Percentiles rank a stretch among this genome's conserved stretches.
phyloP scores from a whole-genome alignment of 1,140 invertebrate genomes.

The Papilio xuthus region DNA sequence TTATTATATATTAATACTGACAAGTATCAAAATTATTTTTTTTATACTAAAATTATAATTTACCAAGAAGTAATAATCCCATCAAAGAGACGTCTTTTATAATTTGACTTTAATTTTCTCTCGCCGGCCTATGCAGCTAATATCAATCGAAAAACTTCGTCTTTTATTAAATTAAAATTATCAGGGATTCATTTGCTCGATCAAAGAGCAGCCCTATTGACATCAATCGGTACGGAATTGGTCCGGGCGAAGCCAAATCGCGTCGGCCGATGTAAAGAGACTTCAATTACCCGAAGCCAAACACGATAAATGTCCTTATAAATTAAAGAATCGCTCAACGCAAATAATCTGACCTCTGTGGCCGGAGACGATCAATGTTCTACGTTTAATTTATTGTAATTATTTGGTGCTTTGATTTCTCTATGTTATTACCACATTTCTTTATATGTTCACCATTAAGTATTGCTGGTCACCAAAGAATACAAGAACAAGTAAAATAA shows the following conservation, averaged over 20 bases:
- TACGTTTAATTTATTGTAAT: slow-evolving; percentile 1
- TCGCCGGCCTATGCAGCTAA: slow-evolving; percentile 53
- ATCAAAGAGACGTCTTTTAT: slow-evolving; percentile 54
- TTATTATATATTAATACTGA: neutral
- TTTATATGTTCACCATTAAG: too few relatives aligned
- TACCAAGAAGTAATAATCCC: slow-evolving; percentile 46
- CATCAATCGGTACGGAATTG: slow-evolving; percentile 70
- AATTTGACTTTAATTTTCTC: slow-evolving; percentile 47
- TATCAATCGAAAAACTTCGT: slow-evolving; percentile 59
- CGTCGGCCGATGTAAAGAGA: slow-evolving; percentile 49
- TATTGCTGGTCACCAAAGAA: too few relatives aligned
- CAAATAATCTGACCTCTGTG: slow-evolving; percentile 56
- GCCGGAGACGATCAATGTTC: neutral
- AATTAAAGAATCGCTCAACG: slow-evolving; percentile 73
- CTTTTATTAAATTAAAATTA: slow-evolving; percentile 71
- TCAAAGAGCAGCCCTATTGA: slow-evolving; percentile 68
- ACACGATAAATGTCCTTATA: slow-evolving; percentile 71
- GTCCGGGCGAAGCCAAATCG: slow-evolving; percentile 65
- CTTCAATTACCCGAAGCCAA: slow-evolving; percentile 76
- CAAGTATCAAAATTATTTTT: neutral
- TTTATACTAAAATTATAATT: neutral
- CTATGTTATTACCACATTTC: too few relatives aligned
- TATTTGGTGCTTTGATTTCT: neutral
- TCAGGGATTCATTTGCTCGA: slow-evolving; percentile 57
- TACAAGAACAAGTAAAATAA: neutral